Evolutionary conservation across 1,140 invertebrate genomes (phyloP).

Genomic region (Aphelinus certus): DNA sequence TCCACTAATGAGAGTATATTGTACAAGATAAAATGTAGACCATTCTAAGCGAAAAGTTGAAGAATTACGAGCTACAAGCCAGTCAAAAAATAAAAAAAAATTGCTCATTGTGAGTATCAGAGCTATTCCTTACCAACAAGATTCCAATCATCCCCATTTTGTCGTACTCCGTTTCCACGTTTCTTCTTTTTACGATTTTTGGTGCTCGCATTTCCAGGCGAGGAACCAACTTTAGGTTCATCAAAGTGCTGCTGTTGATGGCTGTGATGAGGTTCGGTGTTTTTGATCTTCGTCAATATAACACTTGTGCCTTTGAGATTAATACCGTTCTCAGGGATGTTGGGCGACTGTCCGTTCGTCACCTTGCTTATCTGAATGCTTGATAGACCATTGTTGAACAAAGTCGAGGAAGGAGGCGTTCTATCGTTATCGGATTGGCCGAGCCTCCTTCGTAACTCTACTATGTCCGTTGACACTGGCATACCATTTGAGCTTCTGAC

Average conservation of each 20-base stretch:
- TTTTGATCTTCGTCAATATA: constrained; percentile 60
- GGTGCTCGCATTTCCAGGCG: constrained; percentile 49
- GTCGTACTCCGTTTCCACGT: constrained; percentile 57
- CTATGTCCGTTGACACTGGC: constrained; percentile 51
- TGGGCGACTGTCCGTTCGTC: constrained; percentile 56
- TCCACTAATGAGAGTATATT: too few species aligned
- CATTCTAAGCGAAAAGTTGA: too few species aligned
- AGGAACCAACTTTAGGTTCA: constrained; percentile 42
- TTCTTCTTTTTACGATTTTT: constrained; percentile 66
- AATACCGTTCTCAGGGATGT: constrained; percentile 62
- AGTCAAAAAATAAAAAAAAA: too few species aligned
- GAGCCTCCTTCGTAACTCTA: constrained; percentile 54
- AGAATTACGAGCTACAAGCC: too few species aligned
- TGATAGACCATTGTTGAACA: constrained; percentile 56
- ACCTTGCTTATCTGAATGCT: constrained; percentile 65
- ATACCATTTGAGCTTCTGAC: constrained; percentile 51
- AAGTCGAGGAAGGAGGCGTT: constrained; percentile 36
- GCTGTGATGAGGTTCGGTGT: constrained; percentile 24
- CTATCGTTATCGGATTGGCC: constrained; percentile 29
- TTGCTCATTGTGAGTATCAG: constrained; percentile 45
- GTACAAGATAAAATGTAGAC: too few species aligned
- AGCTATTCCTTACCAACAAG: constrained; percentile 67
- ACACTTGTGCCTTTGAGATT: constrained; percentile 63
- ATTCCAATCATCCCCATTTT: constrained; percentile 66
- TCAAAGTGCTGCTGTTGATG: constrained; percentile 18